These are phyloP conservation scores for Hypanus sabinus DNA, from an alignment of 2,113 vertebrate genomes.

Conservation along the genomic window DNA sequence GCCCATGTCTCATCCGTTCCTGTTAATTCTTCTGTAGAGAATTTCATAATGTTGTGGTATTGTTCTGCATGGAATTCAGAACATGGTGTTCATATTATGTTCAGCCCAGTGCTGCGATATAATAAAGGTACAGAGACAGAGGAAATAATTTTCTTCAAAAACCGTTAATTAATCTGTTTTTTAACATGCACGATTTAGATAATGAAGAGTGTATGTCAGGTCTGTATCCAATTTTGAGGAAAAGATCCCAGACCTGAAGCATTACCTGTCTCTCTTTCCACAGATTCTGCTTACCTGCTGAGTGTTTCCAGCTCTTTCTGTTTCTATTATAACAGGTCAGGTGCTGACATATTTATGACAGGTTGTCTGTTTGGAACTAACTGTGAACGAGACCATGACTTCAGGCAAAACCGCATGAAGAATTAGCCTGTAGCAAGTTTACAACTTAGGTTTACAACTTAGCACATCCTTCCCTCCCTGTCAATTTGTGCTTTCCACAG, in stretches of 20 bases:
- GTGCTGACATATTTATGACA: neutral
- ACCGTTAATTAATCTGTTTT: neutral
- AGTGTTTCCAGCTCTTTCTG: too few species aligned
- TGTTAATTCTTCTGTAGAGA: neutral
- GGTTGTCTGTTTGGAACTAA: conserved; percentile 2
- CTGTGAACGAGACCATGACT: neutral
- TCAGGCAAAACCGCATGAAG: neutral
- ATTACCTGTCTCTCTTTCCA: too few species aligned
- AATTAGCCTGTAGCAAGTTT: neutral
- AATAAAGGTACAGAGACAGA: neutral
- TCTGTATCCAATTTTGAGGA: too few species aligned
- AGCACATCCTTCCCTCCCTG: too few species aligned
- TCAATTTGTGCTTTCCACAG: too few species aligned
- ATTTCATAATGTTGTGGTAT: neutral
- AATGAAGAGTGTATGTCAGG: too few species aligned
- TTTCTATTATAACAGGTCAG: too few species aligned
- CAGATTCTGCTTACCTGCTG: too few species aligned
- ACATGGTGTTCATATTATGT: neutral
- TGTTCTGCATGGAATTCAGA: neutral
- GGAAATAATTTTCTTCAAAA: neutral
- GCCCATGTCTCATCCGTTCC: neutral
- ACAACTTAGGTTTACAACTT: neutral
- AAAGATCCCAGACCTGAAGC: too few species aligned
- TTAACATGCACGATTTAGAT: neutral
- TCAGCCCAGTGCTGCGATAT: neutral